These are phyloP conservation scores for Pandemis heparana DNA, from an alignment of 2,888 invertebrate genomes.

Conservation along the genomic window DNA sequence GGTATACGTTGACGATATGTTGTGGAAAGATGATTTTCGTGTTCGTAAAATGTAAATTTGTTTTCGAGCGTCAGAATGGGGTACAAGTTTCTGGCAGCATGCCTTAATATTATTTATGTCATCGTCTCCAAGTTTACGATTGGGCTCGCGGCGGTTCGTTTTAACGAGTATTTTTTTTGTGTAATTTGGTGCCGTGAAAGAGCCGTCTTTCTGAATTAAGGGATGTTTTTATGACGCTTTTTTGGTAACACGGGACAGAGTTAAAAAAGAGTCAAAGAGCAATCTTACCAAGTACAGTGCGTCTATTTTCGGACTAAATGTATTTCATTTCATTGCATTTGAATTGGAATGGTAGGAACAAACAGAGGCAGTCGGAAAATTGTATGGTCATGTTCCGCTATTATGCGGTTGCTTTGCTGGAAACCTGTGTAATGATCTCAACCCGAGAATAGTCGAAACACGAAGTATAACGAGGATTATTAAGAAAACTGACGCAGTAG, in stretches of 20 bases:
- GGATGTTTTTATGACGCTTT: constrained; percentile 51
- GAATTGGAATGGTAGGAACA: too few species aligned
- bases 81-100: constrained; percentile 65
- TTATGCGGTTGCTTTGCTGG: too few species aligned
- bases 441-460: too few species aligned
- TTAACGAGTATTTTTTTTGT: constrained; percentile 73
- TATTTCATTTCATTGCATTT: too few species aligned
- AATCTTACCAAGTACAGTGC: too few species aligned
- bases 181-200: constrained; percentile 67
- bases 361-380: too few species aligned
- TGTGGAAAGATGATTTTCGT: constrained; percentile 38
- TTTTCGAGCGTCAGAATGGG: constrained; percentile 46
- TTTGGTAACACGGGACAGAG: constrained; percentile 45
- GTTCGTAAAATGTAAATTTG: constrained; percentile 41
- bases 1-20: constrained; percentile 43
- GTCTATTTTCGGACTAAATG: too few species aligned
- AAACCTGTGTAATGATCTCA: too few species aligned
- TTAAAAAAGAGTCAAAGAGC: constrained; percentile 28
- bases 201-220: constrained; percentile 54
- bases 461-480: too few species aligned
- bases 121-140: constrained; percentile 69
- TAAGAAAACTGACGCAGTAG: background rate
- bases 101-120: constrained; percentile 80
- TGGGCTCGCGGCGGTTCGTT: constrained; percentile 56
- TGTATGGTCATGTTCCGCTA: too few species aligned